Evolutionary conservation across 2,113 vertebrate genomes (phyloP).

Genomic region (Neogale vison): DNA sequence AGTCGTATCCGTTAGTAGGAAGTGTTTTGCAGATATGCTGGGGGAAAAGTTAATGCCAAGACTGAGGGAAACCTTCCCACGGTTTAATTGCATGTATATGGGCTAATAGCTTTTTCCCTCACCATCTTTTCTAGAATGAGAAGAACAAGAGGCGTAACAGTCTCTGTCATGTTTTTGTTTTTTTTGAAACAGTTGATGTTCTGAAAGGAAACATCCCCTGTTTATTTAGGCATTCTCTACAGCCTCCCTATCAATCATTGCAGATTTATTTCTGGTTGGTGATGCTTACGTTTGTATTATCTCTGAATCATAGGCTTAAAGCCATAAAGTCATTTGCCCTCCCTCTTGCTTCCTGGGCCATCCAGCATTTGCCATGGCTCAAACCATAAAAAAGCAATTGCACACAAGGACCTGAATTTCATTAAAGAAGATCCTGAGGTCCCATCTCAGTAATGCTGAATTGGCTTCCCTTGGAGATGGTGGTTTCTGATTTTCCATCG

Average conservation of each 20-base stretch:
- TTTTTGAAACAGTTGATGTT: constrained; percentile 13
- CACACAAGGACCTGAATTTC: neutral
- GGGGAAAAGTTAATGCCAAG: neutral
- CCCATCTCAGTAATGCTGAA: neutral
- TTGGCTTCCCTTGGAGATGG: neutral
- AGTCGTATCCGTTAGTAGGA: neutral
- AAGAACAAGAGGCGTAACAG: neutral
- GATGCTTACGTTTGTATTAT: neutral
- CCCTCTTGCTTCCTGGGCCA: neutral
- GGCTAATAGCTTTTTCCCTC: neutral
- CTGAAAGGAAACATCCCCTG: constrained; percentile 7
- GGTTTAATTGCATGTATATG: neutral
- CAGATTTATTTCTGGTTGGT: neutral
- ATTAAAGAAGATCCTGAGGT: neutral
- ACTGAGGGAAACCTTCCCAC: neutral
- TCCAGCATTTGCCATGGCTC: neutral
- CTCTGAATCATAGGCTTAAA: constrained; percentile 12
- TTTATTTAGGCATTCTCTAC: neutral
- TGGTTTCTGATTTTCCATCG: neutral
- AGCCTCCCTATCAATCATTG: neutral
- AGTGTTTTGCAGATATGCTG: neutral
- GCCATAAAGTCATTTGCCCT: neutral
- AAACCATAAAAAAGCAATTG: constrained; percentile 1
- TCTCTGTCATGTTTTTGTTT: neutral
- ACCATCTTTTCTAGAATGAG: neutral